A percentile compares a stretch with the other conserved stretches of the same genome.
These are phyloP conservation scores for Chloroclystis v-ata DNA, from an alignment of 2,888 invertebrate genomes.

Conservation along the genomic window DNA sequence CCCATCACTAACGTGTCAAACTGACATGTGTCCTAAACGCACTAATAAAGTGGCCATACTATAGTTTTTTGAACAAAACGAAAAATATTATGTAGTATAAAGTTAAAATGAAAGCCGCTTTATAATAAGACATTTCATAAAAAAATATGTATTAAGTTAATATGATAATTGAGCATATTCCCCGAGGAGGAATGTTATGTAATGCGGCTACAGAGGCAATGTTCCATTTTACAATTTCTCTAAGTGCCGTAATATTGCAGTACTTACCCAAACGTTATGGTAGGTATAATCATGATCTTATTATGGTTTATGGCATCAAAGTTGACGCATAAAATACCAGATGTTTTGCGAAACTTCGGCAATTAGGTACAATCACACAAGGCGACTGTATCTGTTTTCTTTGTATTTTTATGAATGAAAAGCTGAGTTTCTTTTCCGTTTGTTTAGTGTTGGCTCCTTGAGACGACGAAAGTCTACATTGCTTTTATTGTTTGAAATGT, in stretches of 20 bases:
- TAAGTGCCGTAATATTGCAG: constrained; percentile 18
- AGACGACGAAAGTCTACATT: neutral
- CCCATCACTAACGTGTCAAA: too few species aligned
- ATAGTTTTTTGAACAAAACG: too few species aligned
- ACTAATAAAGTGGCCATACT: too few species aligned
- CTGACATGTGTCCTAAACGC: too few species aligned
- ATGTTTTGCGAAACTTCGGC: constrained; percentile 6
- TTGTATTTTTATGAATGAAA: neutral
- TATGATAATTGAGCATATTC: neutral
- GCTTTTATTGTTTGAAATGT: constrained; percentile 1
- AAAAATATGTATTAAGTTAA: too few species aligned
- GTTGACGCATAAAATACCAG: constrained; percentile 7
- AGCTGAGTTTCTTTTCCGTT: neutral
- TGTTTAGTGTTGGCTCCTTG: neutral
- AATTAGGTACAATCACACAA: constrained; percentile 4
- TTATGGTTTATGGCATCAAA: constrained; percentile 11
- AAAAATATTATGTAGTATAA: too few species aligned
- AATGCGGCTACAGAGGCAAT: constrained; percentile 23
- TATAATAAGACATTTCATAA: too few species aligned
- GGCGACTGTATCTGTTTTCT: neutral
- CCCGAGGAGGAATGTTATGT: constrained; percentile 3
- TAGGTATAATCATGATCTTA: constrained; percentile 19
- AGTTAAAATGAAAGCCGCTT: too few species aligned
- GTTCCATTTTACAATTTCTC: constrained; percentile 28
- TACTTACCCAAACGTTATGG: constrained; percentile 15